phyloP scores from a whole-genome alignment of 2,888 invertebrate genomes.

The Ophion costatus region DNA sequence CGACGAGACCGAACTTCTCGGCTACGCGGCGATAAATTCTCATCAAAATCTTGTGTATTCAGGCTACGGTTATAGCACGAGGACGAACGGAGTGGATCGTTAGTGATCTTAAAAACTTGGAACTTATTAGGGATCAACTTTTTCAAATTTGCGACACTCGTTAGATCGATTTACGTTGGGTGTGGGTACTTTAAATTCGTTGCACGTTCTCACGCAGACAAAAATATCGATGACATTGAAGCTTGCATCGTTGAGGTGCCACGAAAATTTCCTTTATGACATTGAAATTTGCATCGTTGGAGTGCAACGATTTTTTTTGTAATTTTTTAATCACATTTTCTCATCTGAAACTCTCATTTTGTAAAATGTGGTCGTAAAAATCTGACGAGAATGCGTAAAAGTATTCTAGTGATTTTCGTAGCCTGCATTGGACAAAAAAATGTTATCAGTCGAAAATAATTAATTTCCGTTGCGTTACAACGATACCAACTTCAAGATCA shows the following conservation, averaged over 20 bases:
- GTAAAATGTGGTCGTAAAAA: no score
- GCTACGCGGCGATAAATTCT: conserved; percentile 34
- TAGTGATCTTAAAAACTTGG: neutral
- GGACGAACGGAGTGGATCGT: neutral
- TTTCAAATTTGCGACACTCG: conserved; percentile 2
- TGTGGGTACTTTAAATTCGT: neutral
- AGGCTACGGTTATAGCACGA: neutral
- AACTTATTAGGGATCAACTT: conserved; percentile 4
- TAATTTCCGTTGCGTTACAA: no score
- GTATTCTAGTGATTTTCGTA: no score
- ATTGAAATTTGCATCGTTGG: neutral
- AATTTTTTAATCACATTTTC: no score
- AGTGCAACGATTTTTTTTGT: no score
- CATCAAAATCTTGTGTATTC: conserved; percentile 34
- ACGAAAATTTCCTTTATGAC: no score
- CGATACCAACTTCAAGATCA: no score
- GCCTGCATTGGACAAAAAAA: no score
- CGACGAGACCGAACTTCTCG: conserved; percentile 4
- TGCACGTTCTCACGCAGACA: neutral
- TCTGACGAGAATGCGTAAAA: no score
- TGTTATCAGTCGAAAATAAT: no score
- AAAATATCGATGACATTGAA: no score
- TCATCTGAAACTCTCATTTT: no score
- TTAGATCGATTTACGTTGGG: neutral
- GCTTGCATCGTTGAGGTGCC: neutral